phyloP scores from a whole-genome alignment of 2,113 vertebrate genomes.

The Catharus minimus region DNA sequence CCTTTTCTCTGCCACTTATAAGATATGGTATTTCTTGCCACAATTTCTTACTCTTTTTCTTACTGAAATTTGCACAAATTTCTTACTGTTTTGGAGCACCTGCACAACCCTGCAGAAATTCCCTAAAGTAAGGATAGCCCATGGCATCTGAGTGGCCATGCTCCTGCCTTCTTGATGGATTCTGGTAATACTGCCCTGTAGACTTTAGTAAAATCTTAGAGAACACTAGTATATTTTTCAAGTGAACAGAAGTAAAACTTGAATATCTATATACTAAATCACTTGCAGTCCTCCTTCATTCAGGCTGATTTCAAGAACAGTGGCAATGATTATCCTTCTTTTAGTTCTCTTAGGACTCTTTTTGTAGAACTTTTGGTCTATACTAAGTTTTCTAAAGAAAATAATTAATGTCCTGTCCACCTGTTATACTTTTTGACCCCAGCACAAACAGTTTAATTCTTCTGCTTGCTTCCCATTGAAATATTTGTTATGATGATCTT shows the following conservation, averaged over 20 bases:
- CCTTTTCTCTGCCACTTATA: not conserved
- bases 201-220: not conserved
- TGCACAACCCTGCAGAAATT: not conserved
- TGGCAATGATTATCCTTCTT: not conserved
- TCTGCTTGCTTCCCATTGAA: not conserved
- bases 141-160: accelerated
- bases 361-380: not conserved
- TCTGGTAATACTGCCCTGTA: not conserved
- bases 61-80: not conserved
- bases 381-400: not conserved
- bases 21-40: accelerated
- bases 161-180: not conserved
- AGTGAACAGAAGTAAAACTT: not conserved
- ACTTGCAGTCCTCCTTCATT: not conserved
- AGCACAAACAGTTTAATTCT: not conserved
- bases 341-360: not conserved
- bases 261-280: not conserved
- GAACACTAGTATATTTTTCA: not conserved
- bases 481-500: not conserved
- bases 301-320: not conserved
- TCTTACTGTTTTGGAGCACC: not conserved
- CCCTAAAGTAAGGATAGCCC: not conserved
- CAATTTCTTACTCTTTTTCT: not conserved
- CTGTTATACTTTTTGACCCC: not conserved
- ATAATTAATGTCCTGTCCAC: not conserved